Conservation (phyloP, 2,797 vertebrate species). For the Chaetophractus vellerosus region DNA sequence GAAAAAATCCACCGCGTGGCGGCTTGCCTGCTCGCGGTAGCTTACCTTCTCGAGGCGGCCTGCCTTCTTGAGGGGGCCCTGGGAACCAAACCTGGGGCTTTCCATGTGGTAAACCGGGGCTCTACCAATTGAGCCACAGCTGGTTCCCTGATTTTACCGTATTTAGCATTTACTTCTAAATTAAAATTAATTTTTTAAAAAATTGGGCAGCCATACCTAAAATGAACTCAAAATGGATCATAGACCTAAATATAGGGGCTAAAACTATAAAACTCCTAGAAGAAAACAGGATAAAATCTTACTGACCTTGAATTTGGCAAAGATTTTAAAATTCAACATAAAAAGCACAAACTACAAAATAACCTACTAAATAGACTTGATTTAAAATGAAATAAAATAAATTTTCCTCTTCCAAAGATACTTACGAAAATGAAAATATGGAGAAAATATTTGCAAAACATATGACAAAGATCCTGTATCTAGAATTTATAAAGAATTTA, state of each 20-base stretch:
- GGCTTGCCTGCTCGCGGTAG: too few species aligned
- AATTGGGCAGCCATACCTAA: neutral
- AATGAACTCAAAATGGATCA: neutral
- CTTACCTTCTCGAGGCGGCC: too few species aligned
- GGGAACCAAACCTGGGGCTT: too few species aligned
- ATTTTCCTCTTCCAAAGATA: neutral
- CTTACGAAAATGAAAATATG: constrained; percentile 22
- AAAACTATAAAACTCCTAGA: too few species aligned
- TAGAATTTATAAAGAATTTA: neutral
- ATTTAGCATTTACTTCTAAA: too few species aligned
- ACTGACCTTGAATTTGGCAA: neutral
- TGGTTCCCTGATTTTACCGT: too few species aligned
- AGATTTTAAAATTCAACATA: neutral
- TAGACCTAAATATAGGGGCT: neutral
- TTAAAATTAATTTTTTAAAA: too few species aligned
- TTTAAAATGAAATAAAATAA: constrained; percentile 45
- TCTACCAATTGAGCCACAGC: too few species aligned
- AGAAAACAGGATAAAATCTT: neutral
- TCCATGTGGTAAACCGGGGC: too few species aligned
- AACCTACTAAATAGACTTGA: neutral
- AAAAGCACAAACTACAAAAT: neutral
- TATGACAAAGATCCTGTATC: neutral
- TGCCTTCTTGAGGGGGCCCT: too few species aligned
- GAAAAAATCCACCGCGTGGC: too few species aligned
- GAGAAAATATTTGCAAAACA: constrained; percentile 22